Evolutionary conservation across 2,888 invertebrate genomes (phyloP).

Genomic region (Chymomyza caudatula): DNA sequence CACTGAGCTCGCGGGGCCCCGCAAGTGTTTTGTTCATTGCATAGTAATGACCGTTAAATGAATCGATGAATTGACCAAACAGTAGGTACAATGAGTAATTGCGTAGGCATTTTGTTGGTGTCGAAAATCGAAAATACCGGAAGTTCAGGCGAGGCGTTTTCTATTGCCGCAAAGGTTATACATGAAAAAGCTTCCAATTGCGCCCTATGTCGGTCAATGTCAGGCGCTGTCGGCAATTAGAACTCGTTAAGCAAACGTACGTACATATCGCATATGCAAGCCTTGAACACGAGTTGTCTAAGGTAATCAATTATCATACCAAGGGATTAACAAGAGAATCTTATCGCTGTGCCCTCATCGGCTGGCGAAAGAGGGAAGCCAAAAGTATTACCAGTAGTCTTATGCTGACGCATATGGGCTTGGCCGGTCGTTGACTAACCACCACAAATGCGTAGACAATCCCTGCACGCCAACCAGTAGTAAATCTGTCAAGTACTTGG

Average conservation of each 20-base stretch:
- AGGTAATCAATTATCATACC: constrained; percentile 46
- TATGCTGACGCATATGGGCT: constrained; percentile 34
- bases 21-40: constrained; percentile 21
- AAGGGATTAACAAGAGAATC: constrained; percentile 29
- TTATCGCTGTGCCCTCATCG: not conserved
- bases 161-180: constrained; percentile 19
- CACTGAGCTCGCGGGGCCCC: not conserved
- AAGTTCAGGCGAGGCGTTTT: not conserved
- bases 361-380: not conserved
- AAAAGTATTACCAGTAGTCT: not conserved
- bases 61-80: constrained; percentile 6
- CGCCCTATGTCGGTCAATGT: constrained; percentile 54
- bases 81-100: constrained; percentile 29
- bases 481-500: not conserved
- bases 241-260: not conserved
- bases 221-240: constrained; percentile 18
- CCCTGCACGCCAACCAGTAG: not conserved
- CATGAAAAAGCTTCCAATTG: constrained; percentile 37
- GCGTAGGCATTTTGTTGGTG: constrained; percentile 19
- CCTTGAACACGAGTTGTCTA: constrained; percentile 33
- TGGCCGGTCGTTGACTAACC: constrained; percentile 36
- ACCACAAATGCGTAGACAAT: not conserved
- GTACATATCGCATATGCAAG: constrained; percentile 3
- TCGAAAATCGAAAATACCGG: not conserved
- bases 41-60: constrained; percentile 31